phyloP scores from a whole-genome alignment of 2,113 vertebrate species.

The Pterocles burchelli region DNA sequence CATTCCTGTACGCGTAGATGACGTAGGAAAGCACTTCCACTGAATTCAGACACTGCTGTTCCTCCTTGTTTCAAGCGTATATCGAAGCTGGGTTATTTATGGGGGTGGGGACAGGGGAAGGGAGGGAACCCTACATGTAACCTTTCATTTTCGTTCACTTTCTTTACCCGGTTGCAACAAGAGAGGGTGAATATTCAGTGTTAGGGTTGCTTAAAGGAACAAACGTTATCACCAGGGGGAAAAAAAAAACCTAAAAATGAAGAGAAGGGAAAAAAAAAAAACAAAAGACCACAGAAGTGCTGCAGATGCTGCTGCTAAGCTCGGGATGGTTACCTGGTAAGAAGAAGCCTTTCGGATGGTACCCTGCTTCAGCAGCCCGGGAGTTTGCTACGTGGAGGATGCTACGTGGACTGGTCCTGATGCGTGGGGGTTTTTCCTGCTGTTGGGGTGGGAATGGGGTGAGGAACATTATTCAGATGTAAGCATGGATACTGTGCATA shows the following conservation, averaged over 20 bases:
- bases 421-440: constrained; percentile 79
- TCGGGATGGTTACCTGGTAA: constrained; percentile 4
- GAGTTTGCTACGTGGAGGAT: constrained; percentile 52
- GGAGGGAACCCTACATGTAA: constrained; percentile 63
- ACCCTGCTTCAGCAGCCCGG: constrained; percentile 57
- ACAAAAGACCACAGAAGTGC: constrained; percentile 48
- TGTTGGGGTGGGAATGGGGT: constrained; percentile 59
- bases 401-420: constrained; percentile 72
- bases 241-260: background rate
- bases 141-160: constrained; percentile 52
- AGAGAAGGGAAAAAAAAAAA: constrained; percentile 36
- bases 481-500: constrained; percentile 93
- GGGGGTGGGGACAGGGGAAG: constrained; percentile 37
- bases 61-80: constrained; percentile 66
- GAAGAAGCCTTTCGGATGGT: background rate
- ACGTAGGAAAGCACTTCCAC: constrained; percentile 68
- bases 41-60: constrained; percentile 65
- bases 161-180: constrained; percentile 32
- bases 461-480: constrained; percentile 84
- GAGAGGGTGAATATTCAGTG: constrained; percentile 30
- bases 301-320: constrained; percentile 56
- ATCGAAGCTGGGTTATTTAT: constrained; percentile 67
- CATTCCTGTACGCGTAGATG: constrained; percentile 68
- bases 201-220: constrained; percentile 6
- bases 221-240: background rate